Percentiles rank a stretch among this genome's conserved stretches.
Evolutionary conservation across 92 coral and sea anemone species (phyloP).

Genomic region (Blastomussa wellsi): DNA sequence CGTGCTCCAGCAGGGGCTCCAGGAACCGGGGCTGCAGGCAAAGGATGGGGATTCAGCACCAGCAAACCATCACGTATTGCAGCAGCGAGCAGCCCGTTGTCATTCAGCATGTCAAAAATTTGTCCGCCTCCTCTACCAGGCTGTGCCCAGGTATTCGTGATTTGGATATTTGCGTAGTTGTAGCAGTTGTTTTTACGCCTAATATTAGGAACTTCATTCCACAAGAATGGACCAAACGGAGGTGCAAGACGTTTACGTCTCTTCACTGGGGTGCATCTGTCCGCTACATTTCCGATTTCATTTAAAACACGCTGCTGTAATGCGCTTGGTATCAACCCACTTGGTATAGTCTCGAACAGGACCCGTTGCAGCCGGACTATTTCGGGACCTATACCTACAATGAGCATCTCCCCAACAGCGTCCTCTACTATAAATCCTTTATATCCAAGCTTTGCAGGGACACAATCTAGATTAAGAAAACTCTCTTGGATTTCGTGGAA

Average conservation of each 20-base stretch:
- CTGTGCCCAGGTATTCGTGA: constrained; percentile 17
- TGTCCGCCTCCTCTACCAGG: constrained; percentile 23
- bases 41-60: not conserved
- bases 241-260: constrained; percentile 7
- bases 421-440: constrained; percentile 15
- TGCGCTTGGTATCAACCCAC: not conserved
- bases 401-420: not conserved
- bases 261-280: not conserved
- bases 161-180: constrained; percentile 14
- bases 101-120: not conserved
- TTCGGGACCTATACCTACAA: constrained; percentile 13
- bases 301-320: not conserved
- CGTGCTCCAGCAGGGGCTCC: not conserved
- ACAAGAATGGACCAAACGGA: not conserved
- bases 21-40: not conserved
- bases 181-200: constrained; percentile 10
- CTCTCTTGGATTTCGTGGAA: not conserved
- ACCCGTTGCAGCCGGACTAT: not conserved
- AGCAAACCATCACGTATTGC: constrained; percentile 1
- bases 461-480: not conserved
- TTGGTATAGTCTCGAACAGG: constrained; percentile 8
- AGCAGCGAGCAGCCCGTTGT: not conserved
- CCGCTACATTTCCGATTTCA: not conserved
- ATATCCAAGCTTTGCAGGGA: constrained; percentile 30
- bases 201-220: not conserved